These are phyloP conservation scores for Tricholaema leucomelas DNA, from an alignment of 2,113 vertebrate species.

Conservation along the genomic window DNA sequence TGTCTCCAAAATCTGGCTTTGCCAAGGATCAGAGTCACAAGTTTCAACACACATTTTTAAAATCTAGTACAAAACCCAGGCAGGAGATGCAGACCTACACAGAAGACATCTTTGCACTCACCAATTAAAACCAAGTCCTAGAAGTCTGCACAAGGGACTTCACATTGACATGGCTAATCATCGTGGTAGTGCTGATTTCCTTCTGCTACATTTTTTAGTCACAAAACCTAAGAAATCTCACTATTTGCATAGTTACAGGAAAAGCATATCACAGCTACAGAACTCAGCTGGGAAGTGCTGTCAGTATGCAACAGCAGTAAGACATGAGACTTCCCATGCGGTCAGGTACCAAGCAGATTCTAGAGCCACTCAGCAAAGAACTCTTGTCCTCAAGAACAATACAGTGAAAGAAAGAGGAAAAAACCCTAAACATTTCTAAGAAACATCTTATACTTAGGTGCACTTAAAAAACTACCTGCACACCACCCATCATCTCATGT, in stretches of 20 bases:
- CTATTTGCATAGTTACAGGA: not conserved
- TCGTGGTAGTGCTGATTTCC: not conserved
- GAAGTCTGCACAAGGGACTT: not conserved
- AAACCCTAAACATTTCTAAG: too few relatives aligned
- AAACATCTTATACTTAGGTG: fast-evolving
- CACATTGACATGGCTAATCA: not conserved
- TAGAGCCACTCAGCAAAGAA: not conserved
- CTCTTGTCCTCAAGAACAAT: not conserved
- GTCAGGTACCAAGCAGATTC: not conserved
- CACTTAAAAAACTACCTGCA: not conserved
- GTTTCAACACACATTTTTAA: not conserved
- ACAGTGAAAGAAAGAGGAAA: not conserved
- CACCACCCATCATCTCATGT: fast-evolving
- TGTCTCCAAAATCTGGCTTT: not conserved
- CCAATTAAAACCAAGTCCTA: not conserved
- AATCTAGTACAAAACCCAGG: not conserved
- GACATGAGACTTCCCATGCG: fast-evolving
- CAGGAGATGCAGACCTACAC: not conserved
- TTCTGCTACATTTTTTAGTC: not conserved
- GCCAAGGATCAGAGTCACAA: not conserved
- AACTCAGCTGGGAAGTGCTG: not conserved
- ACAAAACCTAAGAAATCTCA: not conserved
- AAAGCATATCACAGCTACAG: not conserved
- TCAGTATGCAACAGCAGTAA: not conserved
- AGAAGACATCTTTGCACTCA: not conserved